These are phyloP conservation scores for Rhopalosiphum padi DNA, from an alignment of 1,140 invertebrate species.

Conservation along the genomic window DNA sequence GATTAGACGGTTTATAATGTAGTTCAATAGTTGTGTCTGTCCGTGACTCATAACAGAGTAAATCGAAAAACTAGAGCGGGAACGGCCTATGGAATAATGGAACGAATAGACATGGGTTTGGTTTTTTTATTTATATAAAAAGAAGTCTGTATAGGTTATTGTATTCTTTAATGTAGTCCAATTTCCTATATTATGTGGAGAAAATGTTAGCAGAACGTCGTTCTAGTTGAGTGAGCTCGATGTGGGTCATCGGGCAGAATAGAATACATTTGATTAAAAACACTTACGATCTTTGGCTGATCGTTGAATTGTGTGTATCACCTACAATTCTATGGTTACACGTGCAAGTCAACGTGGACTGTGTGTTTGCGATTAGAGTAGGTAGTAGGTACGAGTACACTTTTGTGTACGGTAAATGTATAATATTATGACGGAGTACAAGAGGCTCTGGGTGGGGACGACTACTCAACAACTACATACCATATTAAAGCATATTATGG, in stretches of 20 bases:
- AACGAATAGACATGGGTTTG: slow-evolving; percentile 30
- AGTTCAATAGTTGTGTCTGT: neutral
- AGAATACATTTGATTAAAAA: slow-evolving; percentile 36
- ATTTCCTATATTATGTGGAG: neutral
- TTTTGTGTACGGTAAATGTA: neutral
- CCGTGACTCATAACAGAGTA: neutral
- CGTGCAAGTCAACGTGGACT: slow-evolving; percentile 34
- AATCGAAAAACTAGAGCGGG: neutral
- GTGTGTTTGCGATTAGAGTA: slow-evolving; percentile 22
- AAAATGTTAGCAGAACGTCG: slow-evolving; percentile 22
- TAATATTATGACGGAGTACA: neutral
- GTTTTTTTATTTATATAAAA: slow-evolving; percentile 7
- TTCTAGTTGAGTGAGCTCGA: slow-evolving; percentile 25
- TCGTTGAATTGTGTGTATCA: slow-evolving; percentile 12
- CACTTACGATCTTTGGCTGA: neutral
- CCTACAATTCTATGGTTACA: slow-evolving; percentile 3
- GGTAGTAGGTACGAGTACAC: neutral
- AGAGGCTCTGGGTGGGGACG: neutral
- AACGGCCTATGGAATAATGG: slow-evolving; percentile 9
- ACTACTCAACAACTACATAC: neutral
- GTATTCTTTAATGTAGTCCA: slow-evolving; percentile 28
- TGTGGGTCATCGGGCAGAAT: slow-evolving; percentile 34
- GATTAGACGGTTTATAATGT: neutral
- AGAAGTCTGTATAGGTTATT: slow-evolving; percentile 11
- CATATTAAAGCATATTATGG: neutral